Percentiles rank a stretch among this genome's conserved stretches.
phyloP scores from a whole-genome alignment of 2,888 invertebrate species.

The Sphinx pinastri region DNA sequence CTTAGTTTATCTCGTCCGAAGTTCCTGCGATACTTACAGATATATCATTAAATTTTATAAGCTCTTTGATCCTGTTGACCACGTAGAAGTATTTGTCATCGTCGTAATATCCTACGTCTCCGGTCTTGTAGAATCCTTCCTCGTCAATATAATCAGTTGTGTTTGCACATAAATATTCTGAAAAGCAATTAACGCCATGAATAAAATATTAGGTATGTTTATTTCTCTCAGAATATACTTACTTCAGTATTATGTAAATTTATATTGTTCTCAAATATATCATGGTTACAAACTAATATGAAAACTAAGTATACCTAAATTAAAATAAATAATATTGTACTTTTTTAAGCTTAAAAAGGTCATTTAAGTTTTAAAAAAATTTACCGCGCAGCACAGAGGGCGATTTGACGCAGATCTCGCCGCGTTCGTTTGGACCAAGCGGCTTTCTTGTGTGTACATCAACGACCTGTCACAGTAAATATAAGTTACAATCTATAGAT shows the following conservation, averaged over 20 bases:
- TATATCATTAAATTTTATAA: slow-evolving; percentile 44
- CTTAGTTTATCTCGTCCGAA: too few species aligned
- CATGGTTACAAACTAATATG: too few species aligned
- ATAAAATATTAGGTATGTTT: not conserved
- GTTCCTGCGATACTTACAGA: not conserved
- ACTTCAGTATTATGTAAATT: too few species aligned
- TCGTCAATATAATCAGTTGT: slow-evolving; percentile 35
- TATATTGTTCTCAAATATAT: too few species aligned
- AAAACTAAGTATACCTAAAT: too few species aligned
- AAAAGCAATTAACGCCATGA: not conserved
- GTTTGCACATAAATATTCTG: slow-evolving; percentile 21
- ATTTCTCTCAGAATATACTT: too few species aligned
- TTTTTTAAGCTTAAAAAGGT: too few species aligned
- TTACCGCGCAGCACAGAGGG: slow-evolving; percentile 13
- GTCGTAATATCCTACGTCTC: slow-evolving; percentile 47
- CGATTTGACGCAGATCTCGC: slow-evolving; percentile 25
- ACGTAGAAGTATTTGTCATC: slow-evolving; percentile 43
- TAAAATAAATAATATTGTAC: too few species aligned
- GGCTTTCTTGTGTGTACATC: slow-evolving; percentile 14
- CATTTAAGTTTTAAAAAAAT: not conserved
- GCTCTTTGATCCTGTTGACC: slow-evolving; percentile 44
- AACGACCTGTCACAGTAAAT: slow-evolving; percentile 9
- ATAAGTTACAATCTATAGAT: not conserved
- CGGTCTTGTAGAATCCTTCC: slow-evolving; percentile 44
- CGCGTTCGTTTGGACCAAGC: slow-evolving; percentile 20